Evolutionary conservation across 2,888 invertebrate species (phyloP).

Genomic region (Megalurothrips usitatus): DNA sequence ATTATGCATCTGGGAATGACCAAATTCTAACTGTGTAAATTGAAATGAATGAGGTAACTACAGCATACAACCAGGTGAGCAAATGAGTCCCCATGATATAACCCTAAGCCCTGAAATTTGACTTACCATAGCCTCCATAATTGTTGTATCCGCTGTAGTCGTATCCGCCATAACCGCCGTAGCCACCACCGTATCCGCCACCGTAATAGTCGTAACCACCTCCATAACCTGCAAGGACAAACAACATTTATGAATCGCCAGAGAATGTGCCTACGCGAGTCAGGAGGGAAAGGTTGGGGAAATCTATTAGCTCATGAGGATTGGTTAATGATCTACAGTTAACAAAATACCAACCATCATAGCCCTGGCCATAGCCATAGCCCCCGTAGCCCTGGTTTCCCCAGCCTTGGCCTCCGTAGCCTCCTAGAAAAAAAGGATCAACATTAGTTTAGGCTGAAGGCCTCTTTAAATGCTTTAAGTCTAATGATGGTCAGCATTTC

Average conservation of each 20-base stretch:
- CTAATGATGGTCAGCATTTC: constrained; percentile 17
- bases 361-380: constrained; percentile 33
- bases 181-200: constrained; percentile 63
- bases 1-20: too few species aligned
- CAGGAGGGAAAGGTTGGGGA: not conserved
- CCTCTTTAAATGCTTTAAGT: not conserved
- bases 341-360: constrained; percentile 20
- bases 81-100: too few species aligned
- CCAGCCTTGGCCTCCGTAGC: constrained; percentile 34
- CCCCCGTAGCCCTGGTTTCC: constrained; percentile 34
- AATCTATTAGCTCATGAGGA: constrained; percentile 4
- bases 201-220: constrained; percentile 65
- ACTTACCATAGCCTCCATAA: constrained; percentile 66
- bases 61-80: too few species aligned
- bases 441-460: constrained; percentile 23
- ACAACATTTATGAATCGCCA: not conserved
- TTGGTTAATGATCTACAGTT: not conserved
- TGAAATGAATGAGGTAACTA: too few species aligned
- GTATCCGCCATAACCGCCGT: constrained; percentile 66
- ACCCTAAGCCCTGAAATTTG: too few species aligned
- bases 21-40: too few species aligned
- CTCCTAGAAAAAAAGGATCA: constrained; percentile 27
- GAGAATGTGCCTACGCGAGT: not conserved
- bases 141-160: constrained; percentile 77
- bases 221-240: constrained; percentile 43